These are phyloP conservation scores for Ladona fulva DNA, from an alignment of 1,140 invertebrate species.

Conservation along the genomic window DNA sequence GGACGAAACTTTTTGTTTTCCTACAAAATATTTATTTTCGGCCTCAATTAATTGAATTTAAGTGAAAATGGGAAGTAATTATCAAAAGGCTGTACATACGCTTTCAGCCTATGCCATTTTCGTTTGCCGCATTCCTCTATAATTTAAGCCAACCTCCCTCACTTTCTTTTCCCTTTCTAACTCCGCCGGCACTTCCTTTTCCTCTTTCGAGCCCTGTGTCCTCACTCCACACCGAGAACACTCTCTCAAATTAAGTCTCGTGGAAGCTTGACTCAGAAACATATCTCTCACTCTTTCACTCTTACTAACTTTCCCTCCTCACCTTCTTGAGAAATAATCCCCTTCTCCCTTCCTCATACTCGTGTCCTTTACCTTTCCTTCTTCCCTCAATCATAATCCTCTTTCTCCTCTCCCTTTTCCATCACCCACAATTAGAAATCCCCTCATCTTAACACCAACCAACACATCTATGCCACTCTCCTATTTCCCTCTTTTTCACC, in stretches of 20 bases:
- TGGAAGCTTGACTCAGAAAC: neutral
- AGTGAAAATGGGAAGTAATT: neutral
- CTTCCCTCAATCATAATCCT: neutral
- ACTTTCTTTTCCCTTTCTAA: neutral
- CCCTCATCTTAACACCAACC: neutral
- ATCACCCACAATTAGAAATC: neutral
- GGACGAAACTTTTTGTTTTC: neutral
- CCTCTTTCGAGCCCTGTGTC: neutral
- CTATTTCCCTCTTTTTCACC: neutral
- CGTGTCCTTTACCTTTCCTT: neutral
- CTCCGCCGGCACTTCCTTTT: neutral
- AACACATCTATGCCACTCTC: too few relatives aligned
- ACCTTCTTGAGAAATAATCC: too few relatives aligned
- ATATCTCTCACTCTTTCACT: neutral
- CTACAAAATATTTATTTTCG: neutral
- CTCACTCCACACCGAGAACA: neutral
- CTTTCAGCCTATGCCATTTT: neutral
- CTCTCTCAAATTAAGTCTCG: constrained; percentile 1
- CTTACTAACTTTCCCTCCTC: neutral
- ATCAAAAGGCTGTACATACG: neutral
- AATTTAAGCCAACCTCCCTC: neutral
- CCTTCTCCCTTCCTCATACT: too few relatives aligned
- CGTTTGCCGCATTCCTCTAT: neutral
- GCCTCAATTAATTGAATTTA: neutral
- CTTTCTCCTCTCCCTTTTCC: neutral